These are phyloP conservation scores for Tenualosa ilisha DNA, from an alignment of 2,797 vertebrate genomes.

Conservation along the genomic window DNA sequence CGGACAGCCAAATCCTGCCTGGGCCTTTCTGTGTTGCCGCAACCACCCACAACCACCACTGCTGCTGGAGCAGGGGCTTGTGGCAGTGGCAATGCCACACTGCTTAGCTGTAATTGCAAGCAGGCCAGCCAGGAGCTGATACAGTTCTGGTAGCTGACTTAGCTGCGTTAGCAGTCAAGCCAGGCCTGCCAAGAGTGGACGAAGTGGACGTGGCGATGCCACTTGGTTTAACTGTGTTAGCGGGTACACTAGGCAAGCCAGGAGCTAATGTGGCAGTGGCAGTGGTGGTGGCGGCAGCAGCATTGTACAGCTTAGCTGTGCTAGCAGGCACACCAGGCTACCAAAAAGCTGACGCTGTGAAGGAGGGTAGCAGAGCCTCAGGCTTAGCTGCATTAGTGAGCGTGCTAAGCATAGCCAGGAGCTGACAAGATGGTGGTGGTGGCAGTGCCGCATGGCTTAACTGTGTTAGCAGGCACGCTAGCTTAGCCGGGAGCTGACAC, in stretches of 20 bases:
- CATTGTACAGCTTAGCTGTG: too few relatives aligned
- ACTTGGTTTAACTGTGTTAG: neutral
- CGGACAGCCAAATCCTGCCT: slow-evolving; percentile 54
- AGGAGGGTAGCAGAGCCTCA: neutral
- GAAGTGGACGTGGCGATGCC: neutral
- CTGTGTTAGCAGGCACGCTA: too few relatives aligned
- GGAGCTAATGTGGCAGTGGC: neutral
- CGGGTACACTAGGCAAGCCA: neutral
- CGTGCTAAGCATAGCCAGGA: neutral
- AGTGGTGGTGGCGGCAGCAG: neutral
- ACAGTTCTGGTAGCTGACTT: neutral
- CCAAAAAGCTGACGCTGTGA: neutral
- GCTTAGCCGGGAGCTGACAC: neutral
- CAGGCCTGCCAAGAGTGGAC: neutral
- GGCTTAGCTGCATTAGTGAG: neutral
- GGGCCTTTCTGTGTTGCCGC: neutral
- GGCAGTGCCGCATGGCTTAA: slow-evolving; percentile 33
- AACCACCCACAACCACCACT: too few relatives aligned
- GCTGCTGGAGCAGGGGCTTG: slow-evolving; percentile 21
- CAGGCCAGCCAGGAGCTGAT: neutral
- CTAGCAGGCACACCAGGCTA: too few relatives aligned
- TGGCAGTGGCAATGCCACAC: slow-evolving; percentile 9
- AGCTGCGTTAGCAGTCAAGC: too few relatives aligned
- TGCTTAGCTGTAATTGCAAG: neutral
- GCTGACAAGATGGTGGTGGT: slow-evolving; percentile 6